Evolutionary conservation across 2,797 vertebrate genomes (phyloP).

Genomic region (Syncerus caffer): DNA sequence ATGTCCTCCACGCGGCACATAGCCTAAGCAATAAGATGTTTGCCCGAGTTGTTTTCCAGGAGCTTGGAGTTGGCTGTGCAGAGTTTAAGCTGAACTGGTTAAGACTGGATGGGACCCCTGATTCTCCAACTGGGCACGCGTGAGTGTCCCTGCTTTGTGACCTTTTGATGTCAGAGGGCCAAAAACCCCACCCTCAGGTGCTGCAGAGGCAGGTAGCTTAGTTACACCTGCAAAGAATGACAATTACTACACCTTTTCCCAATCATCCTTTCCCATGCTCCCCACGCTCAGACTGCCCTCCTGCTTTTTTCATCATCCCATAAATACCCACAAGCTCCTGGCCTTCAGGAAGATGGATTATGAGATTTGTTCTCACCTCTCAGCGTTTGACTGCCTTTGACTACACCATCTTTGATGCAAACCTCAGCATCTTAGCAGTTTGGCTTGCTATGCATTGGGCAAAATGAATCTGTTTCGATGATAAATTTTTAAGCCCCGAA

Average conservation of each 20-base stretch:
- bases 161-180: not conserved
- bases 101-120: not conserved
- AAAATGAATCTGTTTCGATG: not conserved
- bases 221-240: not conserved
- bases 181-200: not conserved
- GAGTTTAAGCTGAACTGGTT: not conserved
- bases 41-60: not conserved
- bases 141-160: not conserved
- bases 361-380: not conserved
- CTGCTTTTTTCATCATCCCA: not conserved
- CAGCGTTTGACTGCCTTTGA: not conserved
- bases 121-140: not conserved
- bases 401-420: not conserved
- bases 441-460: not conserved
- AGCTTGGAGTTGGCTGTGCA: not conserved
- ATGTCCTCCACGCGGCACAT: not conserved
- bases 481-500: not conserved
- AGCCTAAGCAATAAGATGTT: not conserved
- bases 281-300: not conserved
- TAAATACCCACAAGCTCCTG: not conserved
- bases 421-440: not conserved
- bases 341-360: not conserved
- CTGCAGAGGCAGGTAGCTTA: not conserved
- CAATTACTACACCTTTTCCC: not conserved
- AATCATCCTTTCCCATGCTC: not conserved